Conservation (phyloP, 2,888 invertebrate genomes). For the Petrophora chlorosata region DNA sequence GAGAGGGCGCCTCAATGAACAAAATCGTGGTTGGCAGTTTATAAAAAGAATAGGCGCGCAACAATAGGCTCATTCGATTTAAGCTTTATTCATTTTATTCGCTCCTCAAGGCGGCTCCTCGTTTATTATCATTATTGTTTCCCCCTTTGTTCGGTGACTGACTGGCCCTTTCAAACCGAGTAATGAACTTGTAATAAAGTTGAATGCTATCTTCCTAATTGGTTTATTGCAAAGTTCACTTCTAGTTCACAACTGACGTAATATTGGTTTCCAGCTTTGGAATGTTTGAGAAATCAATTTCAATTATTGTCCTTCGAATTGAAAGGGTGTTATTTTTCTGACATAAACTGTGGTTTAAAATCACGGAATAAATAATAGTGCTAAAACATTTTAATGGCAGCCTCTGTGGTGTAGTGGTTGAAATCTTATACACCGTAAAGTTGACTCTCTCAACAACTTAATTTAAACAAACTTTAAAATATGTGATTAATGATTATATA, state of each 20-base stretch:
- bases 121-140: constrained; percentile 58
- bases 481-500: too few relatives aligned
- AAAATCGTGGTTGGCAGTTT: constrained; percentile 60
- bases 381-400: too few relatives aligned
- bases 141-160: constrained; percentile 45
- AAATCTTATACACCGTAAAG: too few relatives aligned
- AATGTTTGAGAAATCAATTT: background rate
- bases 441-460: too few relatives aligned
- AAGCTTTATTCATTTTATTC: constrained; percentile 54
- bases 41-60: constrained; percentile 58
- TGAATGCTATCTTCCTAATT: constrained; percentile 41
- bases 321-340: too few relatives aligned
- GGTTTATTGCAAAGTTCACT: constrained; percentile 31
- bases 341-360: too few relatives aligned
- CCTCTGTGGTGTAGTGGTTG: too few relatives aligned
- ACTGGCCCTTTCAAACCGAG: constrained; percentile 41
- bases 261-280: constrained; percentile 20
- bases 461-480: too few relatives aligned
- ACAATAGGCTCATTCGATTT: constrained; percentile 70
- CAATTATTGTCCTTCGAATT: too few relatives aligned
- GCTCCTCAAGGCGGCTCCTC: constrained; percentile 44
- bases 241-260: constrained; percentile 11
- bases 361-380: too few relatives aligned
- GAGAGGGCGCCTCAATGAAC: constrained; percentile 56
- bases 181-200: constrained; percentile 40